phyloP scores from a whole-genome alignment of 2,113 vertebrate species.

The Catharus minimus region DNA sequence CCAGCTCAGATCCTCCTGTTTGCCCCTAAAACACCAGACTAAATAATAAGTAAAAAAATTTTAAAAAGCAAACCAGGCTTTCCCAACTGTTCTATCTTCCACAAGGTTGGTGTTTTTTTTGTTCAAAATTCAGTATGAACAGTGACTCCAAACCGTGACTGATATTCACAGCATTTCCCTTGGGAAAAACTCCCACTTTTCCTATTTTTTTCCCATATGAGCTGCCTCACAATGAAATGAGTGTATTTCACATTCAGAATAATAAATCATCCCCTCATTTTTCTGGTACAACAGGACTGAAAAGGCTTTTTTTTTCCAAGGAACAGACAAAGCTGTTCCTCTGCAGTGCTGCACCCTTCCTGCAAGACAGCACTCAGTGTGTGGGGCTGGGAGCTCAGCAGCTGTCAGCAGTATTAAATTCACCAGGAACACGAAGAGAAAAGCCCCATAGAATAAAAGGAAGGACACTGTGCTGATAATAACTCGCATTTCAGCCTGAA shows the following conservation, averaged over 20 bases:
- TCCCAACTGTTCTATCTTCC: background rate
- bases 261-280: background rate
- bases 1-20: background rate
- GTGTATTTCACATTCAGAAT: background rate
- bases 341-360: slow-evolving; percentile 7
- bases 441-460: background rate
- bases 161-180: background rate
- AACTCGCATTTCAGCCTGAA: background rate
- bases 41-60: background rate
- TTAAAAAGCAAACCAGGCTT: background rate
- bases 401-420: slow-evolving; percentile 48
- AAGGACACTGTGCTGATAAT: background rate
- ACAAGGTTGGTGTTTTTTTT: background rate
- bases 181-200: background rate
- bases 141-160: background rate
- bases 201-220: background rate
- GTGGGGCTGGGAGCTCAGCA: slow-evolving; percentile 33
- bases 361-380: background rate
- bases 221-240: background rate
- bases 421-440: background rate
- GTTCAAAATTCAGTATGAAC: background rate
- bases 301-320: background rate
- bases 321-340: background rate
- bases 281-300: background rate
- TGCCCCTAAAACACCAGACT: background rate